A percentile compares a stretch with the other conserved stretches of the same genome.
Evolutionary conservation across 2,113 vertebrate genomes (phyloP).

Genomic region (Sula dactylatra): DNA sequence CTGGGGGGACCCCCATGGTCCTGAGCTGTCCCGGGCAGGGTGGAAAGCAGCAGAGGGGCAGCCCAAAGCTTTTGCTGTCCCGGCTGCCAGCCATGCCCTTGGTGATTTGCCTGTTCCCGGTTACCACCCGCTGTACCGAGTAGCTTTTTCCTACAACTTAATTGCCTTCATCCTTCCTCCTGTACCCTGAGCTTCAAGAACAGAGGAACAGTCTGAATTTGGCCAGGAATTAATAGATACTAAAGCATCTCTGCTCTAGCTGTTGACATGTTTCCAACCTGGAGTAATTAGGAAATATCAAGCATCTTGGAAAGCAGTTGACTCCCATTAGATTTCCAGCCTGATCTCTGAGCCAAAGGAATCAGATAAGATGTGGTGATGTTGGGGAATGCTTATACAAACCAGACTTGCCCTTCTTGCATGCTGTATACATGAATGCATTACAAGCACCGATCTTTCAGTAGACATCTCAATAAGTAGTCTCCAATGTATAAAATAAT

Average conservation of each 20-base stretch:
- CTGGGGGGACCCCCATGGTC: rapidly evolving
- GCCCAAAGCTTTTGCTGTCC: neutral
- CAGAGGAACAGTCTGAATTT: neutral
- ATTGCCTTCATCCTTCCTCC: neutral
- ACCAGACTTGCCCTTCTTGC: neutral
- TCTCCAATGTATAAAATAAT: neutral
- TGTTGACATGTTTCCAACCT: conserved; percentile 25
- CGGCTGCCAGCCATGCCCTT: neutral
- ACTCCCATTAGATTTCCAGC: neutral
- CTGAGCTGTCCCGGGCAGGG: rapidly evolving
- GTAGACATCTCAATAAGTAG: neutral
- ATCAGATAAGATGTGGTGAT: neutral
- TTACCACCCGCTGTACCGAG: rapidly evolving
- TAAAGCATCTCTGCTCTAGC: neutral
- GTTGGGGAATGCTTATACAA: conserved; percentile 4
- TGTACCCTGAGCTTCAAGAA: neutral
- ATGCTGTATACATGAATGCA: neutral
- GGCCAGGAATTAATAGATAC: neutral
- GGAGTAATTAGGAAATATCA: conserved; percentile 19
- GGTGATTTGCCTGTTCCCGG: neutral
- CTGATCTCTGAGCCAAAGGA: conserved; percentile 20
- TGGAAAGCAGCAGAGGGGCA: neutral
- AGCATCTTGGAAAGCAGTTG: conserved; percentile 30
- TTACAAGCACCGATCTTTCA: neutral
- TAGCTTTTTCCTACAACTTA: neutral